Evolutionary conservation across 1,140 invertebrate species (phyloP), one percentile per base, ranked within the genome.

Genomic region (Cydia fagiglandana): DNA sequence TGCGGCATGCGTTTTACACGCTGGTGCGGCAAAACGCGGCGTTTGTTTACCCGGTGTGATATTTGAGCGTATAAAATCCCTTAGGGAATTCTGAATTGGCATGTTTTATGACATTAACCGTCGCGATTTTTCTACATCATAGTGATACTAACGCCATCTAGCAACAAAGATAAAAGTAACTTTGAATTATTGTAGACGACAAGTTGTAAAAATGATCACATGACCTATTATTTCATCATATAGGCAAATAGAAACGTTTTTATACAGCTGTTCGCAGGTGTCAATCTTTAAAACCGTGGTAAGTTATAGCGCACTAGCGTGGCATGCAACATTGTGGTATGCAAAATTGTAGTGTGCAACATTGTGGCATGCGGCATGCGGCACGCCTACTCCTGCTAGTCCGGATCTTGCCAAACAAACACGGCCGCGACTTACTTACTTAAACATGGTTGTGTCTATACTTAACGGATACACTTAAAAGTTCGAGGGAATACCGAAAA

Each of bases 371-470:
- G 66, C 38, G 66, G 3, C 30, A 38, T 17, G 66, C 66, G 34
- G 30, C 30, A 70, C 66, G 30, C 66, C 73, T 30, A 30, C 41
- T 13, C 74, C 64, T 38, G 13, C 47, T 17, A 74, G 24, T 61
- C 73, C 73, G 50, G 45, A 74, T 61, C 24, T 74, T 74, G 50
- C 45, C 45, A 53, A 74, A 74, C 45, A 53, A 12, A 24, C 41
- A 24, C 41, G 45, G 45, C 45, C 45, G 45, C 41, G 73, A 76
- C 80, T 77, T 82, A 81, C 76, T 76, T 87, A 87, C 83, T 85
- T 85, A 86, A 84, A 84, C 82, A 90, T 85, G 88, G 88, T 90
- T 90, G 88, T 90, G 88, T 90, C 87, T 88, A 87, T 86, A 81
- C 84, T 84, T 84, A 86, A 86, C 79, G 82, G 83, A 80, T 80